Conservation (phyloP, 2,888 invertebrate genomes). For the Ischnura elegans region DNA sequence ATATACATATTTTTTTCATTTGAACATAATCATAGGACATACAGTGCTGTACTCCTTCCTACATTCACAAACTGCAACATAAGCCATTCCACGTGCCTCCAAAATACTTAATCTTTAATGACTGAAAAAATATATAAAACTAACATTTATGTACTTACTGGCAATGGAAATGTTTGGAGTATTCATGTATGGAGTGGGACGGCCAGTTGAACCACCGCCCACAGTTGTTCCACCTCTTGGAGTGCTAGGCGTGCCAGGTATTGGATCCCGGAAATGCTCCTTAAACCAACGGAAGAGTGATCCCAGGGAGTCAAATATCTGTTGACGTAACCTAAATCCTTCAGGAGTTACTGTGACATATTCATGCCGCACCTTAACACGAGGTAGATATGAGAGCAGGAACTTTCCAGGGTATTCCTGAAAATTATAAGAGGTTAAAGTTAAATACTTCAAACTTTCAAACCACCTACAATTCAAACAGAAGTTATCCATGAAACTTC, state of each 20-base stretch:
- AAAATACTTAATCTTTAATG: too few relatives aligned
- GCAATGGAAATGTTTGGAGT: slow-evolving; percentile 77
- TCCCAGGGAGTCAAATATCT: slow-evolving; percentile 91
- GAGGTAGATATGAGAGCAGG: slow-evolving; percentile 94
- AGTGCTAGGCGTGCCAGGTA: slow-evolving; percentile 88
- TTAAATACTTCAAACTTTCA: too few relatives aligned
- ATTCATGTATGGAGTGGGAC: slow-evolving; percentile 72
- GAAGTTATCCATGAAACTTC: too few relatives aligned
- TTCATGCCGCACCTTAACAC: slow-evolving; percentile 92
- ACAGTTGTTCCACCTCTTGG: slow-evolving; percentile 81
- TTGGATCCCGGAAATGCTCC: slow-evolving; percentile 96
- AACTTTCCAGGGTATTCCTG: slow-evolving; percentile 94
- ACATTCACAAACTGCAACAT: too few relatives aligned
- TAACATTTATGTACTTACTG: slow-evolving; percentile 72
- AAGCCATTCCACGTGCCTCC: too few relatives aligned
- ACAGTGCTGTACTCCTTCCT: too few relatives aligned
- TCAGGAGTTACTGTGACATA: slow-evolving; percentile 95
- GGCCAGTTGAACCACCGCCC: slow-evolving; percentile 75
- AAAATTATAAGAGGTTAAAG: slow-evolving; percentile 71
- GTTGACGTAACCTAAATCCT: slow-evolving; percentile 91
- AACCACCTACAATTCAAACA: too few relatives aligned
- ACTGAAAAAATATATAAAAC: too few relatives aligned
- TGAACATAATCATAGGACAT: too few relatives aligned
- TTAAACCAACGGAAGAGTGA: slow-evolving; percentile 97
- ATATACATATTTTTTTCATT: too few relatives aligned